phyloP scores from a whole-genome alignment of 2,888 invertebrate species.

The Theodoxus fluviatilis region DNA sequence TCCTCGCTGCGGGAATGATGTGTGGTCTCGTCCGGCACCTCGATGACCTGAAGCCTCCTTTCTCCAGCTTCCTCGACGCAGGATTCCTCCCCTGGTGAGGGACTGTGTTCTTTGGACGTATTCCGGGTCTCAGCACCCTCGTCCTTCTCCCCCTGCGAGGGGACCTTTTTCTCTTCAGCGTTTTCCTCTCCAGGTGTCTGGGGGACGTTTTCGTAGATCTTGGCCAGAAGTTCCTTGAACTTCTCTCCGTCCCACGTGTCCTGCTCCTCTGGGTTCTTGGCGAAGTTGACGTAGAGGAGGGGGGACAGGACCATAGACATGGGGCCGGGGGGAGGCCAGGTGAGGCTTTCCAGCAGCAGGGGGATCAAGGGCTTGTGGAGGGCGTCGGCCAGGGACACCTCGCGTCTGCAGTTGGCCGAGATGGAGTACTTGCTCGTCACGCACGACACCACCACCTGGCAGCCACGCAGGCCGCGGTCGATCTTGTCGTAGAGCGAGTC shows the following conservation, averaged over 20 bases:
- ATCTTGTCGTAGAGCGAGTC: constrained; percentile 63
- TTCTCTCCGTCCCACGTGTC: constrained; percentile 43
- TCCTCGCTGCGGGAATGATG: too few relatives aligned
- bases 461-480: constrained; percentile 55
- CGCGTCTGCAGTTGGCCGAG: constrained; percentile 61
- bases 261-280: constrained; percentile 38
- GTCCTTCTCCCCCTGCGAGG: too few relatives aligned
- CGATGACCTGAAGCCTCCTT: too few relatives aligned
- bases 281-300: constrained; percentile 55
- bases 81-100: too few relatives aligned
- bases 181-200: not conserved
- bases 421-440: constrained; percentile 60
- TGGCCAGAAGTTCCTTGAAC: constrained; percentile 43
- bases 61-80: too few relatives aligned
- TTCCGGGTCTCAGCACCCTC: too few relatives aligned
- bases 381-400: constrained; percentile 60
- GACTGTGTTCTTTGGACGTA: too few relatives aligned
- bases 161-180: too few relatives aligned
- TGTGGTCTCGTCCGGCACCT: too few relatives aligned
- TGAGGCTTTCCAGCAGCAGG: constrained; percentile 53
- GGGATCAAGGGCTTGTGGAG: constrained; percentile 60
- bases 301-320: constrained; percentile 61
- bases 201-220: constrained; percentile 36
- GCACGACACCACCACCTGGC: constrained; percentile 55
- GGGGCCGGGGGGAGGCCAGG: constrained; percentile 62